Evolutionary conservation across 2,888 invertebrate species (phyloP), one percentile per base, ranked within the genome.

Genomic region (Aspidapion aeneum): DNA sequence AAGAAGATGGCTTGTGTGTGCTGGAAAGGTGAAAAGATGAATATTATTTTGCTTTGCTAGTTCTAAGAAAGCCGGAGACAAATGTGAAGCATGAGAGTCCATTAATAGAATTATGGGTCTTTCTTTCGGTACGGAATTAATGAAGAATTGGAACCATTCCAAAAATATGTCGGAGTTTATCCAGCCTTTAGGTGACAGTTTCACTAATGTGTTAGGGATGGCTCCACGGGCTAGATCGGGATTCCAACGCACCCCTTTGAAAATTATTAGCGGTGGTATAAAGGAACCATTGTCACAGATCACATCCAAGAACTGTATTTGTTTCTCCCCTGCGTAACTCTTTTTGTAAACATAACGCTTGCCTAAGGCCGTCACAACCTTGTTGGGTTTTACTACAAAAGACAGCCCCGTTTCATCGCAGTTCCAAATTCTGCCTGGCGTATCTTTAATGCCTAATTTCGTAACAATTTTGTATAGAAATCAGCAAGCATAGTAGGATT

Each of bases 101-200:
- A 18, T 12, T 9, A 54, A 54, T 17, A 54, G 18, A 12, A 54
- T 9, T 12, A 18, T 17, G 9, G 55, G 16, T 17, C 55, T 54
- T 17, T 54, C n/a, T n/a, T n/a, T n/a, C n/a, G n/a, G n/a, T n/a
- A n/a, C n/a, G n/a, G n/a, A n/a, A n/a, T n/a, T n/a, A n/a, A n/a
- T n/a, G n/a, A n/a, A n/a, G n/a, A n/a, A n/a, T n/a, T n/a, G n/a
- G n/a, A n/a, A n/a, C n/a, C n/a, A n/a, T 9, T 54, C 16, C 7
- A 54, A 17, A 54, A 54, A 54, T 54, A 54, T 16, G 18, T 54
- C 55, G 9, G 16, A 16, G 17, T 54, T 54, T 7, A 54, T 54
- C 55, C 55, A 54, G 17, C 55, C 55, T 54, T 54, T 54, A 7
- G 16, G 55, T 12, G 55, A 54, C 17, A 54, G 17, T 17, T 54